Base-by-base conservation (phyloP, 64 coral and sea anemone genomes). In the Montipora capricornis region DNA sequence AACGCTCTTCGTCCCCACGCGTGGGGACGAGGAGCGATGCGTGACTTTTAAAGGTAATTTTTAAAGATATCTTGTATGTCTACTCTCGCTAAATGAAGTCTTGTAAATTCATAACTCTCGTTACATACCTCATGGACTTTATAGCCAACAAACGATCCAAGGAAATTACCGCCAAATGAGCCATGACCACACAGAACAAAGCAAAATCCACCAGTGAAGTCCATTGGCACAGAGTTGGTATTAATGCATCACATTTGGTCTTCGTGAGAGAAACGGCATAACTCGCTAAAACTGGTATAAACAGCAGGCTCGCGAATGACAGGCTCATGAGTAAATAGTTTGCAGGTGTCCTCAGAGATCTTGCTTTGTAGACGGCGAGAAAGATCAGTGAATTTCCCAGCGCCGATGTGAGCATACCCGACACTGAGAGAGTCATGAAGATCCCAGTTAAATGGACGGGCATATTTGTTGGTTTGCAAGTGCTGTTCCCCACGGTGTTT, bases 121-220 rank as follows among this genome's bases (percentile, higher is more conserved):
- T 11, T 49, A 69, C 64, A 12, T 49, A 86, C 82, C 82, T 86
- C 82, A 86, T 86, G 6, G 82, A 46, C 47, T 86, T 86, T 22
- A 86, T 86, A 10, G 82, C 64, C 17, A 86, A 5, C 3, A 86
- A 47, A 8, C 82, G 82, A 86, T 86, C 82, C 82, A 86, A 73
- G 2, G 82, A 86, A 8, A 86, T 86, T 1, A 71, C 10, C 6
- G 47, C 17, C 8, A 86, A 19, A 24, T 86, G 82, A 17, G 19
- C 24, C 66, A 86, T 86, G 4, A 86, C 62, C 13, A 86, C 82
- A 47, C 62, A 86, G 16, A 86, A 86, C 20, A 86, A 71, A 11
- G 17, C 66, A 49, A 69, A 51, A 86, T 86, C 82, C 45, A 20
- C 5, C 47, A 50, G 10, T 49, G 82, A 86, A 49, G 82, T 11